Conservation (phyloP, 2,797 vertebrate genomes). For the Thunnus albacares region DNA sequence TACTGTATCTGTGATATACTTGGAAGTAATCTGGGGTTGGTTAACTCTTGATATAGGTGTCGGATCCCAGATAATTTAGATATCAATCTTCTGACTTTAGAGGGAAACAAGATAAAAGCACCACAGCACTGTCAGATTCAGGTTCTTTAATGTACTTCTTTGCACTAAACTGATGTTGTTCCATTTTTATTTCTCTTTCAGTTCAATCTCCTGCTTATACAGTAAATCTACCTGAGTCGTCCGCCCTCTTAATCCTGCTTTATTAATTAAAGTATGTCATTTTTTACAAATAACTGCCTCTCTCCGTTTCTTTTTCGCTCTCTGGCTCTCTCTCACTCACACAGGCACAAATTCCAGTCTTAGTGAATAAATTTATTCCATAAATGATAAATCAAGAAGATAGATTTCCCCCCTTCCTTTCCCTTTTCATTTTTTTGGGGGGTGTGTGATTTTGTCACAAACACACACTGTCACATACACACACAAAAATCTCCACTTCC, state of each 20-base stretch:
- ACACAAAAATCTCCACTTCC: conserved; percentile 11
- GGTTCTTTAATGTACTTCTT: conserved; percentile 7
- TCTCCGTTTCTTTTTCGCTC: neutral
- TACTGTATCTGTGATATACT: neutral
- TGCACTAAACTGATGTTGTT: conserved; percentile 31
- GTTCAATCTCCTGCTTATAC: conserved; percentile 16
- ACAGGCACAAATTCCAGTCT: neutral
- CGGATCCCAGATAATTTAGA: neutral
- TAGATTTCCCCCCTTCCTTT: neutral
- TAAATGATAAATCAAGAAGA: conserved; percentile 58
- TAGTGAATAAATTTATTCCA: conserved; percentile 28
- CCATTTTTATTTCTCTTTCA: conserved; percentile 14
- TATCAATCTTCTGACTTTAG: conserved; percentile 1
- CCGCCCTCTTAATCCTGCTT: conserved; percentile 7
- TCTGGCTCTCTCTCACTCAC: conserved; percentile 2
- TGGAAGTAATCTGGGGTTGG: neutral
- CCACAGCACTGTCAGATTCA: neutral
- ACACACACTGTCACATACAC: conserved; percentile 8
- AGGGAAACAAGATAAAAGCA: conserved; percentile 17
- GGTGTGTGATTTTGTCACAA: neutral
- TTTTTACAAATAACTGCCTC: conserved; percentile 24
- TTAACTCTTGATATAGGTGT: neutral
- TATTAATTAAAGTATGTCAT: conserved; percentile 30
- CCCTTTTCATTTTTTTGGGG: neutral
- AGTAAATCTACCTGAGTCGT: conserved; percentile 30